Evolutionary conservation across 2,797 vertebrate species (phyloP).

Genomic region (Crax fasciolata): DNA sequence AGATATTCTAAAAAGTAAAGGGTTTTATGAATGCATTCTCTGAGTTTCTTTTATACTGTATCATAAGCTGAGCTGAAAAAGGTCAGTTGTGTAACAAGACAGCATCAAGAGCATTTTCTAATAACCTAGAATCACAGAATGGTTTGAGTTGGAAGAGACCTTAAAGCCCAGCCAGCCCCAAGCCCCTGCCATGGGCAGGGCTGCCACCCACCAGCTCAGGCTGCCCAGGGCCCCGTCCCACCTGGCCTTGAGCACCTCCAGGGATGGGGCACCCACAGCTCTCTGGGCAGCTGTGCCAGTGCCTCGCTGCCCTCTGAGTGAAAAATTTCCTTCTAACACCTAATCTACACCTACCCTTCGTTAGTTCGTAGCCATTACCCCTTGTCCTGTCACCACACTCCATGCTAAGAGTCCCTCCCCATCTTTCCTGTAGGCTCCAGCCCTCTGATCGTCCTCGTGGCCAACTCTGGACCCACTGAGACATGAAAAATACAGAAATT

Average conservation of each 20-base stretch:
- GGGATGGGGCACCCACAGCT: not conserved
- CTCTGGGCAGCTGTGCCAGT: no score
- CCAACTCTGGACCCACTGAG: no score
- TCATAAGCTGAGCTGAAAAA: not conserved
- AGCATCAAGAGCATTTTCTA: not conserved
- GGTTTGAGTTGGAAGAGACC: not conserved
- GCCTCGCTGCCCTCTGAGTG: no score
- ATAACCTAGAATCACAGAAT: not conserved
- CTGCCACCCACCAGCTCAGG: not conserved
- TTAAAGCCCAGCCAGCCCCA: not conserved
- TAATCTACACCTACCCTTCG: no score
- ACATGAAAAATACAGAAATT: not conserved
- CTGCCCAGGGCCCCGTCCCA: not conserved
- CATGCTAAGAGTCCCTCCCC: no score
- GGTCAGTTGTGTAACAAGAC: accelerated
- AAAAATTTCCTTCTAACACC: no score
- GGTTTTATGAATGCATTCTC: not conserved
- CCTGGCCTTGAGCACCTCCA: not conserved
- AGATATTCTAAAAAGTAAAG: not conserved
- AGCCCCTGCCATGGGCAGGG: not conserved
- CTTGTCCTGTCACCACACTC: no score
- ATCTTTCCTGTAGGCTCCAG: no score
- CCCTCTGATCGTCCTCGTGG: no score
- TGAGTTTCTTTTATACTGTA: not conserved
- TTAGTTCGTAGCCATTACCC: no score